Percentiles rank a stretch among this genome's conserved stretches.
Conservation (phyloP, 2,113 vertebrate species). For the Sander lucioperca region DNA sequence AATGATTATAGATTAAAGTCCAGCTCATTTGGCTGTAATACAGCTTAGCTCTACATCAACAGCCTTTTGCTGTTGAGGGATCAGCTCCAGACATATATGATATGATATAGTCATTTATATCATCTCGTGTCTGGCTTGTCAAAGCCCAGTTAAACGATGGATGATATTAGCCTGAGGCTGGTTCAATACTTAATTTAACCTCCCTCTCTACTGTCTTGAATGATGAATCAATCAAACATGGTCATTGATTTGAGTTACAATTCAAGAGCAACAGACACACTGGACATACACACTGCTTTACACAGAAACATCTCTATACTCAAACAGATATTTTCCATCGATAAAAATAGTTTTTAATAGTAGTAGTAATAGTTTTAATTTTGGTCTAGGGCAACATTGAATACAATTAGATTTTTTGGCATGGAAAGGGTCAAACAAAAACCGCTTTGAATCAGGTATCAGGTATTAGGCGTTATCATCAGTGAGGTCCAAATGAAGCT, state of each 20-base stretch:
- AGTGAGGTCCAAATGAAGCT: too few relatives aligned
- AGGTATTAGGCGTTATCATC: too few relatives aligned
- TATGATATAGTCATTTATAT: conserved; percentile 69
- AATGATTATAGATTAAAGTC: conserved; percentile 1
- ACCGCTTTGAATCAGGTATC: too few relatives aligned
- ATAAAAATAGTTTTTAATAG: too few relatives aligned
- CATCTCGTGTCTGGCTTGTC: conserved; percentile 40
- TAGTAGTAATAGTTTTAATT: too few relatives aligned
- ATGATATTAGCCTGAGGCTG: conserved; percentile 50
- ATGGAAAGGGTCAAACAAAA: too few relatives aligned
- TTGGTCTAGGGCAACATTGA: too few relatives aligned
- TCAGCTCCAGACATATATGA: conserved; percentile 25
- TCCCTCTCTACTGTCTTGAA: conserved; percentile 50
- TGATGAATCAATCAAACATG: conserved; percentile 47
- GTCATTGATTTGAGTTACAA: conserved; percentile 37
- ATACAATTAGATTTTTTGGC: too few relatives aligned
- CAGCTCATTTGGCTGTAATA: conserved; percentile 4
- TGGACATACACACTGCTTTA: not conserved
- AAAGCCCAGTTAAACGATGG: conserved; percentile 42
- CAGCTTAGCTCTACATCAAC: conserved; percentile 29
- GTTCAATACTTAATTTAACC: conserved; percentile 62
- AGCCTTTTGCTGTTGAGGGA: conserved; percentile 2
- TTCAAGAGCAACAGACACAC: conserved; percentile 13
- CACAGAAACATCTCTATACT: too few relatives aligned
- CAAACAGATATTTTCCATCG: too few relatives aligned